Evolutionary conservation across 1,140 invertebrate species (phyloP).

Genomic region (Microvelia longipes): DNA sequence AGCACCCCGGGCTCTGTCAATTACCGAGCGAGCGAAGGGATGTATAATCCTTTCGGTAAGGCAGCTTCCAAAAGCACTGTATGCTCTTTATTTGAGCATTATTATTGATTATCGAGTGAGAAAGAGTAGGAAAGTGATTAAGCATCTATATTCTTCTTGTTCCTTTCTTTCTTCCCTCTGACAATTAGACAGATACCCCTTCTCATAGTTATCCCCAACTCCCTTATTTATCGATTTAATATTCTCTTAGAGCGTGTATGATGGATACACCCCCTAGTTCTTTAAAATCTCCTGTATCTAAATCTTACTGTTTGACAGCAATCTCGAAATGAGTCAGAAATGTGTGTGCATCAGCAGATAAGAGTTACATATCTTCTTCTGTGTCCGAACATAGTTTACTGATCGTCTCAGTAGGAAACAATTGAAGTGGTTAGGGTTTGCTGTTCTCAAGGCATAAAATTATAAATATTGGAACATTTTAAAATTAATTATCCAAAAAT

Average conservation of each 20-base stretch:
- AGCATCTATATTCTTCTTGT: conserved; percentile 10
- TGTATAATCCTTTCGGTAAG: conserved; percentile 4
- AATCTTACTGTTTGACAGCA: too few relatives aligned
- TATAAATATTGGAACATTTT: too few relatives aligned
- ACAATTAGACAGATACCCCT: conserved; percentile 10
- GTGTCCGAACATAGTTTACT: too few relatives aligned
- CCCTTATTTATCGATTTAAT: conserved; percentile 11
- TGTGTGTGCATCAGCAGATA: too few relatives aligned
- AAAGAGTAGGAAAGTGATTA: conserved; percentile 19
- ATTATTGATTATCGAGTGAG: conserved; percentile 19
- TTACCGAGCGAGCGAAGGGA: conserved; percentile 3
- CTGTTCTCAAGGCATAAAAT: too few relatives aligned
- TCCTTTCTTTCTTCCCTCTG: conserved; percentile 1
- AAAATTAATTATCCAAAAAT: too few relatives aligned
- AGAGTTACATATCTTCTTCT: too few relatives aligned
- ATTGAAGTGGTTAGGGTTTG: too few relatives aligned
- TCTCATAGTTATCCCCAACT: conserved; percentile 7
- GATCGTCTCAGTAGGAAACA: too few relatives aligned
- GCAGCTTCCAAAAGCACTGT: conserved; percentile 1
- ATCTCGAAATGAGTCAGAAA: too few relatives aligned
- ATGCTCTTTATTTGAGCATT: conserved; percentile 14
- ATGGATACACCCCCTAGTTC: not conserved
- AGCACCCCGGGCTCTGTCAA: conserved; percentile 5
- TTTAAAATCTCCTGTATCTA: too few relatives aligned
- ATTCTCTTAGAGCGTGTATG: conserved; percentile 6